Conservation (phyloP, 2,113 vertebrate species). For the Chascanopsetta lugubris region DNA sequence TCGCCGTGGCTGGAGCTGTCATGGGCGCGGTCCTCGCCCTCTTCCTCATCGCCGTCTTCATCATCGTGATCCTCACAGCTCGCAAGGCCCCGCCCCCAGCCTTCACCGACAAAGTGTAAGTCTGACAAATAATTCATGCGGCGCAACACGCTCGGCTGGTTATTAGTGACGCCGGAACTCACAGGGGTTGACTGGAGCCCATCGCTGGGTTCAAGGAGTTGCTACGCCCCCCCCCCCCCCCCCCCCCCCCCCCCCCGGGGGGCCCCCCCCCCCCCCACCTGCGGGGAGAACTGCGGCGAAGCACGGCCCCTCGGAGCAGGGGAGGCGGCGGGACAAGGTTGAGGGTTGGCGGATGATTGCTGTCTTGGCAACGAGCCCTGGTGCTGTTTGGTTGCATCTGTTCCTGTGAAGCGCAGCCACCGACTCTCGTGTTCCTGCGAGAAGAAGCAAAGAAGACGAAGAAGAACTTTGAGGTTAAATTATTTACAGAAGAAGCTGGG, state of each 20-base stretch:
- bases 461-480: slow-evolving; percentile 64
- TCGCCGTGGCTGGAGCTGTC: slow-evolving; percentile 89
- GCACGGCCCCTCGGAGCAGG: slow-evolving; percentile 22
- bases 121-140: slow-evolving; percentile 56
- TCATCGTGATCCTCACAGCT: slow-evolving; percentile 88
- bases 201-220: slow-evolving; percentile 34
- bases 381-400: slow-evolving; percentile 48
- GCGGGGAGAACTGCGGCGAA: slow-evolving; percentile 23
- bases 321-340: slow-evolving; percentile 46
- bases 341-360: slow-evolving; percentile 57
- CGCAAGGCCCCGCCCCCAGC: slow-evolving; percentile 75
- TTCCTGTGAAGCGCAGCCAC: slow-evolving; percentile 26
- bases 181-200: slow-evolving; percentile 49
- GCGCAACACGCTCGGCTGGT: slow-evolving; percentile 39
- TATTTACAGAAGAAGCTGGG: slow-evolving; percentile 51
- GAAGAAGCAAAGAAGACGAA: slow-evolving; percentile 47
- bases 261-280: slow-evolving; percentile 4
- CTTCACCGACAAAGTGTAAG: slow-evolving; percentile 83
- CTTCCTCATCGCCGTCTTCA: slow-evolving; percentile 90
- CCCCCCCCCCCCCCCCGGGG: neutral
- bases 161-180: slow-evolving; percentile 50
- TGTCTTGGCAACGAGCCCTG: slow-evolving; percentile 62
- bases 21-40: slow-evolving; percentile 93
- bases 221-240: slow-evolving; percentile 13
- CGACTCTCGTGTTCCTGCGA: slow-evolving; percentile 41